These are phyloP conservation scores for Eclectus roratus DNA, from an alignment of 2,113 vertebrate genomes.

Conservation along the genomic window DNA sequence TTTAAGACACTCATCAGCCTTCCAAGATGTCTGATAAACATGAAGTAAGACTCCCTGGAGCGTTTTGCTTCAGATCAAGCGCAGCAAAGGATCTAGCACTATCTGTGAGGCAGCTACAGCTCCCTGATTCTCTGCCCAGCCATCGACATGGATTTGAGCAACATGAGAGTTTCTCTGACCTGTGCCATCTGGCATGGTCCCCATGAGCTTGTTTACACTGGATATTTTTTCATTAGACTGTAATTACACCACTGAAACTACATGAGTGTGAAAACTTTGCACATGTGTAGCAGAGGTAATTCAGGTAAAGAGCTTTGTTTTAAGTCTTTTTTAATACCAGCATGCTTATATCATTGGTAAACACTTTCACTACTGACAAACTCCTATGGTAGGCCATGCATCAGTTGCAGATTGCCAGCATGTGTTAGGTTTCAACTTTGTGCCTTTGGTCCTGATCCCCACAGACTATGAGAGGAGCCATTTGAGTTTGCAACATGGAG, in stretches of 20 bases:
- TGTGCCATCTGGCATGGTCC: slow-evolving; percentile 5
- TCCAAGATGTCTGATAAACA: neutral
- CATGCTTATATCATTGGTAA: neutral
- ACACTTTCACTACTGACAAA: neutral
- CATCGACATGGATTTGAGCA: neutral
- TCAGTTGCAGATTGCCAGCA: neutral
- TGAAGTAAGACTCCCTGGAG: neutral
- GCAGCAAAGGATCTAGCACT: neutral
- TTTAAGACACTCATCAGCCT: neutral
- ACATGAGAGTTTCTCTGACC: slow-evolving; percentile 24
- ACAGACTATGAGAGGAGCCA: neutral
- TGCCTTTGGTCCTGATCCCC: neutral
- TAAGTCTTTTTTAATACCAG: neutral
- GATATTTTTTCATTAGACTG: neutral
- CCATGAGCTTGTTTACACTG: slow-evolving; percentile 10
- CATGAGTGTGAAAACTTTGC: neutral
- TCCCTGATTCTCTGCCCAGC: neutral
- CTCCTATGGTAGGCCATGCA: accelerated
- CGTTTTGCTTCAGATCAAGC: neutral
- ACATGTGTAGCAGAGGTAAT: neutral
- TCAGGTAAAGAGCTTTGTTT: neutral
- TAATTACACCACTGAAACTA: neutral
- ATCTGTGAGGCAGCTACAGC: neutral
- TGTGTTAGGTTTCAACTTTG: neutral
- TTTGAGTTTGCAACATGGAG: neutral